These are phyloP conservation scores for Ciconia stormi DNA, from an alignment of 2,113 vertebrate genomes.

Conservation along the genomic window DNA sequence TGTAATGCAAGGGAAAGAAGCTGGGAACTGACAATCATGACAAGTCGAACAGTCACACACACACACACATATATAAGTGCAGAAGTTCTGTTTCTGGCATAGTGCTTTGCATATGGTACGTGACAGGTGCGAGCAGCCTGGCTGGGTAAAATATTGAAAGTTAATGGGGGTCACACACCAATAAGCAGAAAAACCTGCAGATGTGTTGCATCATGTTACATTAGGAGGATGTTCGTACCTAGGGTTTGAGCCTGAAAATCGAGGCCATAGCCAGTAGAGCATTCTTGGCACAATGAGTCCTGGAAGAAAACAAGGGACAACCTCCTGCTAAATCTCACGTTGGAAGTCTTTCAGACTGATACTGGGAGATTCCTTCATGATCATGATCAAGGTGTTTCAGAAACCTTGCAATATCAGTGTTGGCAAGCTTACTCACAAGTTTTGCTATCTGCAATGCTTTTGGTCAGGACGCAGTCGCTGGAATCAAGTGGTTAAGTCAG, in stretches of 20 bases:
- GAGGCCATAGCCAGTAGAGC: background rate
- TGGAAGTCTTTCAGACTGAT: background rate
- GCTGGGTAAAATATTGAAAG: background rate
- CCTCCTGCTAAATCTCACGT: background rate
- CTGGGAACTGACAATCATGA: constrained; percentile 31
- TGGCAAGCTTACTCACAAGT: background rate
- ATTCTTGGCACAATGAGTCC: background rate
- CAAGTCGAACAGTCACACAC: background rate
- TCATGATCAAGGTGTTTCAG: background rate
- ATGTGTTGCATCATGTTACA: background rate
- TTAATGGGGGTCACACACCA: background rate
- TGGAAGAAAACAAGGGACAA: background rate
- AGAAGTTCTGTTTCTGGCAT: background rate
- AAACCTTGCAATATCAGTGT: background rate
- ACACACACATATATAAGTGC: background rate
- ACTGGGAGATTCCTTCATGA: background rate
- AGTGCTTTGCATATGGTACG: background rate
- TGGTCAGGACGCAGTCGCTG: background rate
- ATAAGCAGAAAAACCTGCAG: background rate
- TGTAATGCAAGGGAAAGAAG: constrained; percentile 55
- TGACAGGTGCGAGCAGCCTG: background rate
- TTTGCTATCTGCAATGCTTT: background rate
- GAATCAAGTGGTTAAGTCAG: background rate
- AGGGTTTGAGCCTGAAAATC: background rate
- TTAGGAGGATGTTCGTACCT: accelerated